Percentiles rank a stretch among this genome's conserved stretches.
phyloP scores from a whole-genome alignment of 1,140 invertebrate genomes.

The Potamilus streckersoni region DNA sequence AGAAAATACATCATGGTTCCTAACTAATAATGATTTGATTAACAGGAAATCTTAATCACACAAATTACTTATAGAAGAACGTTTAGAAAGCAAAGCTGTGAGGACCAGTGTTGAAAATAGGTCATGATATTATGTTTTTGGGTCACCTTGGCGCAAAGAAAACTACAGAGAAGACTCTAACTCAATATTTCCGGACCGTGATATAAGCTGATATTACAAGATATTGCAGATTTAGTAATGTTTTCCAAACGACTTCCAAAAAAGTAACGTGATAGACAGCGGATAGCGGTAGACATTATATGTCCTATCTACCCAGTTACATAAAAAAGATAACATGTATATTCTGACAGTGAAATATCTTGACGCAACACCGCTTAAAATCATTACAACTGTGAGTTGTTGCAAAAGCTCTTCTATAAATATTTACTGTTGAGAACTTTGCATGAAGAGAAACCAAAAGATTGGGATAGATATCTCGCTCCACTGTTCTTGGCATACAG shows the following conservation, averaged over 20 bases:
- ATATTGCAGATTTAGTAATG: conserved; percentile 8
- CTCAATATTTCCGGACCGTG: conserved; percentile 9
- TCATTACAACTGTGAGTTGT: conserved; percentile 33
- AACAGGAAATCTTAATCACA: conserved; percentile 5
- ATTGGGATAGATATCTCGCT: conserved; percentile 43
- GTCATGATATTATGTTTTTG: conserved; percentile 13
- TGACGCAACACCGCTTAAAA: conserved; percentile 34
- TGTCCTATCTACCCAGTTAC: conserved; percentile 23
- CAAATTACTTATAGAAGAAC: background rate
- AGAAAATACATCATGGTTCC: background rate
- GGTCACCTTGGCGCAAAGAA: conserved; percentile 3
- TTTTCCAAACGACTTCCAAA: conserved; percentile 7
- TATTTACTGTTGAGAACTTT: conserved; percentile 52
- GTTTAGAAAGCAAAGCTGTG: background rate
- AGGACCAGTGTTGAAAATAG: conserved; percentile 14
- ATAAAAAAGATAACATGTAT: conserved; percentile 20
- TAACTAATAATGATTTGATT: background rate
- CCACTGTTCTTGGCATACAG: conserved; percentile 27
- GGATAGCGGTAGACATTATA: conserved; percentile 28
- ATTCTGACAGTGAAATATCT: conserved; percentile 36
- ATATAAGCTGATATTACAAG: conserved; percentile 1
- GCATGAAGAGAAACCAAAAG: conserved; percentile 13
- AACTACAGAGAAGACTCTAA: background rate
- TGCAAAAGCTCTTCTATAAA: conserved; percentile 36
- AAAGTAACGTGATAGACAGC: conserved; percentile 12